These are phyloP conservation scores for Aplysina aerophoba DNA, from an alignment of 37 sponge, comb jelly and placozoan species.

Conservation along the genomic window DNA sequence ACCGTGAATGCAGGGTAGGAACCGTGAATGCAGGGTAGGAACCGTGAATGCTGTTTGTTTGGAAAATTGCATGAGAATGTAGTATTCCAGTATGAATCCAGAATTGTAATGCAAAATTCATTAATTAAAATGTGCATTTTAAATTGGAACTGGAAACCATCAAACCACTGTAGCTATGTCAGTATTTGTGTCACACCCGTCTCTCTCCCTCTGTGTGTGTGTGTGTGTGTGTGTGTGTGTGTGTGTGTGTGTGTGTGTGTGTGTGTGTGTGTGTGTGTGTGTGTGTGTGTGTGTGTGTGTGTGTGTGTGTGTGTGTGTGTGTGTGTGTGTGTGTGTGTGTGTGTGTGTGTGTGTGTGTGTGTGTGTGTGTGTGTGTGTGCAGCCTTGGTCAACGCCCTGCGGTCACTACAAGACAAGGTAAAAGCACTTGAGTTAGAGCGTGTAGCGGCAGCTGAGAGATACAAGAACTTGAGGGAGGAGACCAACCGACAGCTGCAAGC, in stretches of 20 bases:
- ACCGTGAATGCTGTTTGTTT: too few species aligned
- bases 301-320: neutral
- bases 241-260: neutral
- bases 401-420: slow-evolving; percentile 73
- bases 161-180: too few species aligned
- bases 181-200: too few species aligned
- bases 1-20: too few species aligned
- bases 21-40: too few species aligned
- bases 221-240: neutral
- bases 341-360: neutral
- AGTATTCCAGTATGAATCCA: too few species aligned
- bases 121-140: too few species aligned
- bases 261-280: neutral
- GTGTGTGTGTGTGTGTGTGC: slow-evolving; percentile 11
- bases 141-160: too few species aligned
- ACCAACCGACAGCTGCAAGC: neutral
- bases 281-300: neutral
- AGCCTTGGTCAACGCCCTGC: slow-evolving; percentile 68
- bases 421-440: slow-evolving; percentile 58
- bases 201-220: neutral
- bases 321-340: neutral
- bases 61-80: too few species aligned
- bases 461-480: slow-evolving; percentile 45
- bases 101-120: too few species aligned
- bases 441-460: slow-evolving; percentile 47